A percentile compares a stretch with the other conserved stretches of the same genome.
Evolutionary conservation across 2,888 invertebrate genomes (phyloP).

Genomic region (Trypoxylon attenuatum): DNA sequence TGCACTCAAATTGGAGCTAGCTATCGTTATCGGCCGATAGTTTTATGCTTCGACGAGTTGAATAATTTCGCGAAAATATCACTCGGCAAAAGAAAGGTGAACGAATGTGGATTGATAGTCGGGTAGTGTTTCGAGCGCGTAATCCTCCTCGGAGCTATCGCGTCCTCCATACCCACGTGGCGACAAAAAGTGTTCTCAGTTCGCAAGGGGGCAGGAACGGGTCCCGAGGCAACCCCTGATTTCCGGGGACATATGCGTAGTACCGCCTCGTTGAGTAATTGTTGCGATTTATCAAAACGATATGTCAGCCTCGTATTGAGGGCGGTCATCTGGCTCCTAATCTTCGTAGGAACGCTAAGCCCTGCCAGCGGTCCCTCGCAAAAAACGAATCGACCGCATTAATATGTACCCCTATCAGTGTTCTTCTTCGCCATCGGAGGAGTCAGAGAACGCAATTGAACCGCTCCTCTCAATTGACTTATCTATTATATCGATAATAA

Average conservation of each 20-base stretch:
- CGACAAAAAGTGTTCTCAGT: conserved; percentile 60
- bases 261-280: conserved; percentile 59
- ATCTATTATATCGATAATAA: no score
- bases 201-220: conserved; percentile 39
- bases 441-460: no score
- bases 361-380: no score
- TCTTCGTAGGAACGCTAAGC: conserved; percentile 41
- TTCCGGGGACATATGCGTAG: conserved; percentile 61
- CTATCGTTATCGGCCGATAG: no score
- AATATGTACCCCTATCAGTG: no score
- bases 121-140: conserved; percentile 38
- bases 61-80: conserved; percentile 23
- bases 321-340: conserved; percentile 54
- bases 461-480: no score
- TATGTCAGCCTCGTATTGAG: conserved; percentile 53
- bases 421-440: no score
- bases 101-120: conserved; percentile 48
- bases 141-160: conserved; percentile 51
- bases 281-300: conserved; percentile 69
- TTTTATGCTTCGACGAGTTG: conserved; percentile 23
- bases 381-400: no score
- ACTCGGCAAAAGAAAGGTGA: no score
- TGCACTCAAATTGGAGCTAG: no score
- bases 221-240: conserved; percentile 37
- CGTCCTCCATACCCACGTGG: conserved; percentile 27